phyloP scores from a whole-genome alignment of 2,113 vertebrate species.

The Anoplopoma fimbria region DNA sequence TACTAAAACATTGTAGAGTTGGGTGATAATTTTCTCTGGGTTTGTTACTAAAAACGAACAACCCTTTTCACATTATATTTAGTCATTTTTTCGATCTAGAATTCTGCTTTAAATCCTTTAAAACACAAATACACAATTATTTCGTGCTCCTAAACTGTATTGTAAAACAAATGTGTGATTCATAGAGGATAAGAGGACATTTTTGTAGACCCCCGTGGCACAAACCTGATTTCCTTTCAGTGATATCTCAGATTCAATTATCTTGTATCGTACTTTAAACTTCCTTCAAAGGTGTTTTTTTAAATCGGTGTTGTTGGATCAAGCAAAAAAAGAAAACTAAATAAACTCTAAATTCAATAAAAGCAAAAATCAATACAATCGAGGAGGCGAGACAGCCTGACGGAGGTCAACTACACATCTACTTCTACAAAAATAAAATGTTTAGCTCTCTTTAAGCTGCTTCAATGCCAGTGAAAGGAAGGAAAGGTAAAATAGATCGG shows the following conservation, averaged over 20 bases:
- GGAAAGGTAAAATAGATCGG: not conserved
- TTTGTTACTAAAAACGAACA: not conserved
- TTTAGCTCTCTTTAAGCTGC: slow-evolving; percentile 29
- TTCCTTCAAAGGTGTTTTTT: not conserved
- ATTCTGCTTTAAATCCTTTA: not conserved
- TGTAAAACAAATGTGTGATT: not conserved
- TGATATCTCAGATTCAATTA: not conserved
- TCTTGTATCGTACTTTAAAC: not conserved
- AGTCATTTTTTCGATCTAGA: not conserved
- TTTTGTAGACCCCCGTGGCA: too few species aligned
- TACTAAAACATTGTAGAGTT: too few species aligned
- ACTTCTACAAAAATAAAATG: slow-evolving; percentile 12
- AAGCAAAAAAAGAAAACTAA: slow-evolving; percentile 4
- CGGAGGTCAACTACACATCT: slow-evolving; percentile 28
- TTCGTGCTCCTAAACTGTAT: not conserved
- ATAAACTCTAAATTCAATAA: slow-evolving; percentile 29
- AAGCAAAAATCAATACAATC: slow-evolving; percentile 20
- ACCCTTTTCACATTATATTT: not conserved
- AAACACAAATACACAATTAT: not conserved
- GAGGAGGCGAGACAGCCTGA: not conserved
- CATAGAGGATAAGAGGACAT: not conserved
- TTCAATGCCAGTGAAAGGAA: not conserved
- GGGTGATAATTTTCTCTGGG: not conserved
- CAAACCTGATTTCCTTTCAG: too few species aligned
- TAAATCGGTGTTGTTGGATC: slow-evolving; percentile 19